phyloP scores from a whole-genome alignment of 2,888 invertebrate genomes.

The Pterostichus madidus region DNA sequence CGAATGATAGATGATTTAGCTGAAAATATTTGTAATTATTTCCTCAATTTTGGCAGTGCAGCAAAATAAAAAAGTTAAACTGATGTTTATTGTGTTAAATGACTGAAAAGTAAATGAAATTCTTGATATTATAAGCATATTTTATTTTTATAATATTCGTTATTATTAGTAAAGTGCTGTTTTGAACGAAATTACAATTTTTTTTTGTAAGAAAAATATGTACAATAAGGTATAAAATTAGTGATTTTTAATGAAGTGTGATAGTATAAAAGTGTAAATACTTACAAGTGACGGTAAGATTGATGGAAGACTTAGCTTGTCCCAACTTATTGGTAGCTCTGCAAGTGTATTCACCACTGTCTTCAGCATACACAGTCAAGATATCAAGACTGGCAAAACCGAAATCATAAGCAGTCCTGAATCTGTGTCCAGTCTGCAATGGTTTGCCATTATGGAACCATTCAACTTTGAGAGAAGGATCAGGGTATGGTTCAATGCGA shows the following conservation, averaged over 20 bases:
- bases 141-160: no score
- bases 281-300: conserved; percentile 88
- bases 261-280: background rate
- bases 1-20: conserved; percentile 91
- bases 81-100: background rate
- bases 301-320: conserved; percentile 89
- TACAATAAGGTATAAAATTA: no score
- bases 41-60: conserved; percentile 26
- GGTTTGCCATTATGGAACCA: conserved; percentile 97
- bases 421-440: conserved; percentile 92
- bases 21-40: conserved; percentile 74
- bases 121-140: no score
- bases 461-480: conserved; percentile 92
- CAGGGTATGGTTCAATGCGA: conserved; percentile 95
- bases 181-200: no score
- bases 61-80: background rate
- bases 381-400: conserved; percentile 98
- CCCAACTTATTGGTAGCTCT: conserved; percentile 92
- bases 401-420: conserved; percentile 96
- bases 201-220: no score
- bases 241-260: no score
- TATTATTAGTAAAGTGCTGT: no score
- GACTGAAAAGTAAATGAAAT: no score
- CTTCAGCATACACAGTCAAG: conserved; percentile 94
- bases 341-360: conserved; percentile 95